Conservation (phyloP, 1,140 invertebrate species). For the Zaprionus davidi region DNA sequence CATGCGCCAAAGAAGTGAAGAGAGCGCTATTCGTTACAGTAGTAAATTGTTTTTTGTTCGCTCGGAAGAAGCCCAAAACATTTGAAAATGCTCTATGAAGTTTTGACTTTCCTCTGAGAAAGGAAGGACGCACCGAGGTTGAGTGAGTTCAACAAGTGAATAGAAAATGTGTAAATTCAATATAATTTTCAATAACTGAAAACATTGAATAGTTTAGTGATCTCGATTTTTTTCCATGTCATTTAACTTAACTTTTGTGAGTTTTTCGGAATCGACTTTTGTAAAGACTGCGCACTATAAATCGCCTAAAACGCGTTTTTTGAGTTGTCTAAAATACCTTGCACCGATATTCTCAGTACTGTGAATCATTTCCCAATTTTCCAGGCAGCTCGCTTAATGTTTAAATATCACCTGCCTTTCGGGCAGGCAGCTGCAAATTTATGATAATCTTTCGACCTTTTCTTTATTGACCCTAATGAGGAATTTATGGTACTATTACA, state of each 20-base stretch:
- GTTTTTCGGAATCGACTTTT: neutral
- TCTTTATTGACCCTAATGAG: neutral
- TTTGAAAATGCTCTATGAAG: too few relatives aligned
- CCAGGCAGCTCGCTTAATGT: neutral
- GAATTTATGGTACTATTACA: neutral
- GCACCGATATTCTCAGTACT: neutral
- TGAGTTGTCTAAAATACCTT: neutral
- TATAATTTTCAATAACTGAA: too few relatives aligned
- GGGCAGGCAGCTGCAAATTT: slow-evolving; percentile 3
- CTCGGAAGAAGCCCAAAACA: too few relatives aligned
- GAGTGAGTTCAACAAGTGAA: too few relatives aligned
- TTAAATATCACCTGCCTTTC: neutral
- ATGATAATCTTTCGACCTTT: neutral
- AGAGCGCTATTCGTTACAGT: neutral
- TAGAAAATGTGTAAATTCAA: too few relatives aligned
- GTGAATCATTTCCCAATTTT: neutral
- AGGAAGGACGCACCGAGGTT: too few relatives aligned
- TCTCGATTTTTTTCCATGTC: too few relatives aligned
- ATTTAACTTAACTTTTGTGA: neutral
- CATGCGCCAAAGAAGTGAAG: slow-evolving; percentile 6
- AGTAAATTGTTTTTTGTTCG: too few relatives aligned
- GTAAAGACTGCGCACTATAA: neutral
- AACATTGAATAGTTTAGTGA: too few relatives aligned
- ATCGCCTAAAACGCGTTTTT: neutral
- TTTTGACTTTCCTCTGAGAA: too few relatives aligned